Conservation (phyloP, 2,113 vertebrate genomes). For the Gambusia holbrooki region DNA sequence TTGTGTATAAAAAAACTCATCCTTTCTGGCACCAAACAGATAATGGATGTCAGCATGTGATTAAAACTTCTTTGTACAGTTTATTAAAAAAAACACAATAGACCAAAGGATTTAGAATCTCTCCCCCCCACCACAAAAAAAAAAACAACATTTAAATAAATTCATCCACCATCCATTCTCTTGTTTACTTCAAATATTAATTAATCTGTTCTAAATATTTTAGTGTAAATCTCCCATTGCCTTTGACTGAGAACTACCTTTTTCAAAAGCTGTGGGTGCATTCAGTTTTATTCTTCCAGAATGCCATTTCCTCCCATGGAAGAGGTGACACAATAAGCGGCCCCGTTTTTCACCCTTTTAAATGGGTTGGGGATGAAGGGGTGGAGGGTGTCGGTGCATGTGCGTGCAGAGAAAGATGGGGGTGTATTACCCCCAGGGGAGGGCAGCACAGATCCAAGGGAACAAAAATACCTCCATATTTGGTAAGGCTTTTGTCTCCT, state of each 20-base stretch:
- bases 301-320: conserved; percentile 60
- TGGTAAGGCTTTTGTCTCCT: conserved; percentile 78
- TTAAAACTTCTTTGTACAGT: no score
- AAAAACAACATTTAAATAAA: neutral
- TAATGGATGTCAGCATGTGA: no score
- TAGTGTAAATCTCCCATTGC: conserved; percentile 15
- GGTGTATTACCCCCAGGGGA: conserved; percentile 68
- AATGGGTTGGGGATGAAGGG: conserved; percentile 2
- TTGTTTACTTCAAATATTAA: conserved; percentile 29
- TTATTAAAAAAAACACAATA: no score
- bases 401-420: conserved; percentile 20
- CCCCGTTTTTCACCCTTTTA: conserved; percentile 57
- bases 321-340: conserved; percentile 71
- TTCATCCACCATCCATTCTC: neutral
- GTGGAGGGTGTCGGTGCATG: conserved; percentile 19
- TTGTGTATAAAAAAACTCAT: no score
- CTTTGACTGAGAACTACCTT: conserved; percentile 54
- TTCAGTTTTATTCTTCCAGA: conserved; percentile 43
- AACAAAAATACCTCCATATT: conserved; percentile 79
- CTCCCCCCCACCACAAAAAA: no score
- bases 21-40: no score
- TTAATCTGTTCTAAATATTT: conserved; percentile 45
- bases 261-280: conserved; percentile 21
- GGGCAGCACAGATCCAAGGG: conserved; percentile 71
- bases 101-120: no score